These are phyloP conservation scores for Dipodomys ordii DNA, from an alignment of 2,113 vertebrate species.

Conservation along the genomic window DNA sequence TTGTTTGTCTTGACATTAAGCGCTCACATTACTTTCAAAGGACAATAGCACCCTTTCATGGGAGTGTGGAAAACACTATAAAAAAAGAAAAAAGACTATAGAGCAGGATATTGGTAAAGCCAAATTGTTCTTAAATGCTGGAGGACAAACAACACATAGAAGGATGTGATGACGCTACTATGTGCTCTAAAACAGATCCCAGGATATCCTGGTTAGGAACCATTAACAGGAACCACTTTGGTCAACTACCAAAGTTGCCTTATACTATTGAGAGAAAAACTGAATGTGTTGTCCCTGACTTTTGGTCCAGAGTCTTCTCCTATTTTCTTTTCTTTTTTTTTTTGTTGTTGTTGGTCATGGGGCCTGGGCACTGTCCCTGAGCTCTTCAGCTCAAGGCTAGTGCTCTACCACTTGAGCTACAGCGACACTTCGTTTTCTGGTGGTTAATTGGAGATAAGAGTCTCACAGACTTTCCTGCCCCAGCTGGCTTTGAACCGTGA, in stretches of 20 bases:
- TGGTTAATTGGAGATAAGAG: too few species aligned
- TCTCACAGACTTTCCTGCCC: too few species aligned
- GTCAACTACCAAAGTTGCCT: neutral
- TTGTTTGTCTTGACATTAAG: slow-evolving; percentile 12
- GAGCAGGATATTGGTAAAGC: neutral
- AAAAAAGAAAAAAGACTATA: neutral
- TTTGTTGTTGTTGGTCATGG: too few species aligned
- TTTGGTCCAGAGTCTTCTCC: neutral
- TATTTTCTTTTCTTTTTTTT: neutral
- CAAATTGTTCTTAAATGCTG: neutral
- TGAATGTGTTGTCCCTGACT: neutral
- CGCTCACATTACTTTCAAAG: slow-evolving; percentile 12
- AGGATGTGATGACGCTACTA: neutral
- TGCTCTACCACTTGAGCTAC: too few species aligned
- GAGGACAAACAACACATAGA: neutral
- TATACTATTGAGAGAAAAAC: neutral
- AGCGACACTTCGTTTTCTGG: too few species aligned
- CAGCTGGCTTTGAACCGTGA: too few species aligned
- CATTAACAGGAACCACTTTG: neutral
- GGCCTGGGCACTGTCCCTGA: too few species aligned
- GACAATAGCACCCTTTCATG: slow-evolving; percentile 35
- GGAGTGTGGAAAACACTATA: neutral
- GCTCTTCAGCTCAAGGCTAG: too few species aligned
- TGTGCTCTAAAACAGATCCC: neutral
- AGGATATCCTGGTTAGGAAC: slow-evolving; percentile 8